Conservation (phyloP, 64 coral and sea anemone species). For the Montipora foliosa region DNA sequence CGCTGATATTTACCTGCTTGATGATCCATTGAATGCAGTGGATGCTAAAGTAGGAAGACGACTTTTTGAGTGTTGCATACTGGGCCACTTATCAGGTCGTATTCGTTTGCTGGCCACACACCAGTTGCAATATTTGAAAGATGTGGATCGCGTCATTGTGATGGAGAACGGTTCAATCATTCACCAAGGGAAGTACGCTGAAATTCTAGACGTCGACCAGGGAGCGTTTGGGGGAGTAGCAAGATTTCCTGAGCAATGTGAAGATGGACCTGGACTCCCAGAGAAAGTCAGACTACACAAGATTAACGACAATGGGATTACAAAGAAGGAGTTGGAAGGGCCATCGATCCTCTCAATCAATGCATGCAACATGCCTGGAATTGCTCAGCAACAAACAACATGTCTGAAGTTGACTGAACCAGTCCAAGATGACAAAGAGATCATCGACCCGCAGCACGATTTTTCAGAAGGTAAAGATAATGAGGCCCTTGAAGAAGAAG, state of each 20-base stretch:
- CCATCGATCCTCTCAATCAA: neutral
- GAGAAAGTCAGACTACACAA: too few species aligned
- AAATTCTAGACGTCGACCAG: neutral
- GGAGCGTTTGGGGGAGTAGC: neutral
- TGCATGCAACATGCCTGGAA: too few species aligned
- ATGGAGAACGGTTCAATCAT: slow-evolving; percentile 43
- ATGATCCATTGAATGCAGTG: neutral
- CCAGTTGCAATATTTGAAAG: slow-evolving; percentile 40
- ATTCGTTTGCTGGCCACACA: too few species aligned
- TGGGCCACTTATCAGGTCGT: too few species aligned
- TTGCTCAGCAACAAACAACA: too few species aligned
- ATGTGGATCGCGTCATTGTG: slow-evolving; percentile 37
- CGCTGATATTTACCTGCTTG: too few species aligned
- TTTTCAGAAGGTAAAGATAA: too few species aligned
- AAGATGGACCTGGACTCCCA: neutral
- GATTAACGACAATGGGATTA: too few species aligned
- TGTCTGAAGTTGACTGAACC: too few species aligned
- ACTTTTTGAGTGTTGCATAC: slow-evolving; percentile 56
- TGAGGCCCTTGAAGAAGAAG: too few species aligned
- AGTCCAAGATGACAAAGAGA: neutral
- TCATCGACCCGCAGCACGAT: too few species aligned
- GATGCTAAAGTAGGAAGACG: slow-evolving; percentile 67
- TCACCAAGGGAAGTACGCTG: slow-evolving; percentile 28
- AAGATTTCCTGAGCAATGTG: neutral
- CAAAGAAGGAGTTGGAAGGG: too few species aligned